These are phyloP conservation scores for Drosophila setifemur DNA, from an alignment of 1,140 invertebrate species.

Conservation along the genomic window DNA sequence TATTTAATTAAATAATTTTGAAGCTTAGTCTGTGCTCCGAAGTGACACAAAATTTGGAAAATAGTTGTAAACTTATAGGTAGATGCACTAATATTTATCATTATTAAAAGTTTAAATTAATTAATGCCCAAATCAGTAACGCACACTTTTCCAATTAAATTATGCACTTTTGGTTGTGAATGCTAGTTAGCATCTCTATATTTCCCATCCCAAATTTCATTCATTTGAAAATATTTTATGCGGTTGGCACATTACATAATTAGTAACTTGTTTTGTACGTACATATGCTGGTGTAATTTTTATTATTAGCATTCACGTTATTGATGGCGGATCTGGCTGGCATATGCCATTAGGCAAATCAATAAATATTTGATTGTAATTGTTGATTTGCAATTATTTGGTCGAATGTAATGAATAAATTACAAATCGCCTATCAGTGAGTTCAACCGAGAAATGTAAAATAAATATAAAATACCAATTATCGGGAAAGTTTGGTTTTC, in stretches of 20 bases:
- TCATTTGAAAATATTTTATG: constrained; percentile 17
- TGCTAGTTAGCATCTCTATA: constrained; percentile 17
- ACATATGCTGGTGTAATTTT: constrained; percentile 18
- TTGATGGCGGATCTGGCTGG: neutral
- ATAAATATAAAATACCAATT: constrained; percentile 6
- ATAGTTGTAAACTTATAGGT: neutral
- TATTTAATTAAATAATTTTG: constrained; percentile 71
- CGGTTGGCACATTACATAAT: constrained; percentile 50
- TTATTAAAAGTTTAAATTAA: neutral
- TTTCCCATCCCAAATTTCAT: neutral
- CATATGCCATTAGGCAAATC: constrained; percentile 62
- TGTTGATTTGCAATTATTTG: constrained; percentile 76
- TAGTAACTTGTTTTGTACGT: constrained; percentile 42
- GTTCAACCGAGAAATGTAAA: constrained; percentile 13
- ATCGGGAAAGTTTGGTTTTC: neutral
- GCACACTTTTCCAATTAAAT: no score
- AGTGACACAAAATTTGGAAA: no score
- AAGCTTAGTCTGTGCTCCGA: constrained; percentile 35
- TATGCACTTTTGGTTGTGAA: constrained; percentile 21
- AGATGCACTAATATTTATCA: no score
- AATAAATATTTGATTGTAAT: constrained; percentile 78
- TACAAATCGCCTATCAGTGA: constrained; percentile 29
- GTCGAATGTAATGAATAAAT: constrained; percentile 49
- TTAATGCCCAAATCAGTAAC: no score
- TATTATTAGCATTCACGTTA: constrained; percentile 3